These are phyloP conservation scores for Epicampocera succincta DNA, from an alignment of 2,888 invertebrate genomes.

Conservation along the genomic window DNA sequence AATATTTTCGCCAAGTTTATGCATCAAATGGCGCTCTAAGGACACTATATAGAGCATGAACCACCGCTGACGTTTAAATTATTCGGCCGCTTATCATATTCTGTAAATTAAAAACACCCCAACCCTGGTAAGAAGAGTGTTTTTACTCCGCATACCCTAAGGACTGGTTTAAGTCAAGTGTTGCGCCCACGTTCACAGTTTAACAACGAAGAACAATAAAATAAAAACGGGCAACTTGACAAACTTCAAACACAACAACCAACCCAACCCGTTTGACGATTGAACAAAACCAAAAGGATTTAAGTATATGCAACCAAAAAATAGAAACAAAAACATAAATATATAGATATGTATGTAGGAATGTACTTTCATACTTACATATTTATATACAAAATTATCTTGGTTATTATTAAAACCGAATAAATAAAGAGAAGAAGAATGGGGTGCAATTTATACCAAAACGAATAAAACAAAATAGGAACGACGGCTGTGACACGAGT, in stretches of 20 bases:
- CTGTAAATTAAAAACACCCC: neutral
- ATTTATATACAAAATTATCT: constrained; percentile 16
- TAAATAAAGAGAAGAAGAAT: neutral
- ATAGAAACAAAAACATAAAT: constrained; percentile 5
- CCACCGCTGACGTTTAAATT: too few relatives aligned
- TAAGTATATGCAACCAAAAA: constrained; percentile 12
- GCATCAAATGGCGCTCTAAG: too few relatives aligned
- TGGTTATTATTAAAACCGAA: constrained; percentile 35
- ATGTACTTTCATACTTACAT: too few relatives aligned
- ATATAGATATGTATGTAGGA: too few relatives aligned
- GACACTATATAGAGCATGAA: too few relatives aligned
- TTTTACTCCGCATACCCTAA: constrained; percentile 41
- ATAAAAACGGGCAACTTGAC: constrained; percentile 11
- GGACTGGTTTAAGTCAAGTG: constrained; percentile 68
- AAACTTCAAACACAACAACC: constrained; percentile 36
- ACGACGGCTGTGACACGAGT: constrained; percentile 8
- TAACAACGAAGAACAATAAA: constrained; percentile 55
- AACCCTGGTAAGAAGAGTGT: neutral
- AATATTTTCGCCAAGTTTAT: too few relatives aligned
- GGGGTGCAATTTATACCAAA: constrained; percentile 18
- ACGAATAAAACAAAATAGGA: neutral
- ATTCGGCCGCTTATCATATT: too few relatives aligned
- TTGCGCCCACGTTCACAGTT: constrained; percentile 72
- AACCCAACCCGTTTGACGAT: constrained; percentile 35
- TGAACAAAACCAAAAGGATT: constrained; percentile 2